Percentiles rank a stretch among this genome's conserved stretches.
Evolutionary conservation across 2,888 invertebrate species (phyloP).

Genomic region (Lottia gigantea): DNA sequence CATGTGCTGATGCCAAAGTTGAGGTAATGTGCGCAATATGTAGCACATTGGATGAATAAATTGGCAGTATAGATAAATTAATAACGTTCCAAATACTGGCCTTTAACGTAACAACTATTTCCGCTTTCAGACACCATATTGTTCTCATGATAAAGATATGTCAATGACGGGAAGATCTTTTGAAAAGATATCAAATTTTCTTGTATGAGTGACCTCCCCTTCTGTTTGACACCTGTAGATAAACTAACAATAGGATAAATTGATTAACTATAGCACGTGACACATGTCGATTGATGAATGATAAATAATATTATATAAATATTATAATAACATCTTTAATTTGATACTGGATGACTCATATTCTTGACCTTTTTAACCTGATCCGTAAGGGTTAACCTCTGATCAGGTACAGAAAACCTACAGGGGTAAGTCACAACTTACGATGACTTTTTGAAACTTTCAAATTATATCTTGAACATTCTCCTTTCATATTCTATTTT

Average conservation of each 20-base stretch:
- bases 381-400: too few species aligned
- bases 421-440: too few species aligned
- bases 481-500: too few species aligned
- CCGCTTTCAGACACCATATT: not conserved
- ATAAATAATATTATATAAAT: too few species aligned
- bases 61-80: conserved; percentile 18
- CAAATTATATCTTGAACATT: too few species aligned
- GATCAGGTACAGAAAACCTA: too few species aligned
- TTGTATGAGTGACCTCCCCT: not conserved
- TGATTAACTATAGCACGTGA: too few species aligned
- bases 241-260: not conserved
- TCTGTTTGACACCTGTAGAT: conserved; percentile 5
- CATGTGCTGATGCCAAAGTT: conserved; percentile 2
- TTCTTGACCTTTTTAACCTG: too few species aligned
- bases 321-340: too few species aligned
- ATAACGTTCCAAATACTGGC: conserved; percentile 17
- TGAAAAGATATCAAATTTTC: not conserved
- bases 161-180: conserved; percentile 1
- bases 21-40: conserved; percentile 12
- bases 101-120: conserved; percentile 16
- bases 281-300: not conserved
- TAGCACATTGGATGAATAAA: conserved; percentile 11
- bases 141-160: conserved; percentile 4
- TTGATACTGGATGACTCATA: too few species aligned
- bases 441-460: too few species aligned